phyloP scores from a whole-genome alignment of 1,140 invertebrate genomes.

The Neodiprion virginianus region DNA sequence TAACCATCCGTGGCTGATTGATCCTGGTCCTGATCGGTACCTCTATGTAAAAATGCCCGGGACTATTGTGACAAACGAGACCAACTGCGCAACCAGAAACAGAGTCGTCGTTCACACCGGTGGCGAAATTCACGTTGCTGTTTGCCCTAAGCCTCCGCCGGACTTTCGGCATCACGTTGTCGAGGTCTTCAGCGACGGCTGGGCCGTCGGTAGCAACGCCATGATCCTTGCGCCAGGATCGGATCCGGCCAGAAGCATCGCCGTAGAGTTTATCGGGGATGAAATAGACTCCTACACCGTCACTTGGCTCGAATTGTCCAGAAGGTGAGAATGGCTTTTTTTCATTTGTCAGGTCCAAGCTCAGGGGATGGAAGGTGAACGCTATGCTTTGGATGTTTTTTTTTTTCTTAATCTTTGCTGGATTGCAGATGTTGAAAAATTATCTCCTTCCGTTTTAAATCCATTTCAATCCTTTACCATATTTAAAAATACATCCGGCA shows the following conservation, averaged over 20 bases:
- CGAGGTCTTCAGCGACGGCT: constrained; percentile 85
- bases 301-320: constrained; percentile 83
- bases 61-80: constrained; percentile 64
- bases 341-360: constrained; percentile 32
- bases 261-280: constrained; percentile 78
- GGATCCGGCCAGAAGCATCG: constrained; percentile 71
- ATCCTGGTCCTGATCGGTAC: constrained; percentile 72
- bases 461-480: no score
- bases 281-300: constrained; percentile 78
- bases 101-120: constrained; percentile 77
- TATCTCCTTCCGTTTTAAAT: no score
- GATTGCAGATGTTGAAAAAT: no score
- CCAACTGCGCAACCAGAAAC: constrained; percentile 72
- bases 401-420: no score
- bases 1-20: constrained; percentile 79
- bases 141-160: constrained; percentile 72
- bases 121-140: constrained; percentile 68
- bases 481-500: no score
- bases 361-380: constrained; percentile 36
- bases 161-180: constrained; percentile 67
- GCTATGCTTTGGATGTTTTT: constrained; percentile 30
- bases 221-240: constrained; percentile 66
- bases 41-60: constrained; percentile 76
- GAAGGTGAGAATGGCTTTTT: constrained; percentile 58
- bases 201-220: constrained; percentile 67